Conservation (phyloP, 2,113 vertebrate species). For the Lota lota region DNA sequence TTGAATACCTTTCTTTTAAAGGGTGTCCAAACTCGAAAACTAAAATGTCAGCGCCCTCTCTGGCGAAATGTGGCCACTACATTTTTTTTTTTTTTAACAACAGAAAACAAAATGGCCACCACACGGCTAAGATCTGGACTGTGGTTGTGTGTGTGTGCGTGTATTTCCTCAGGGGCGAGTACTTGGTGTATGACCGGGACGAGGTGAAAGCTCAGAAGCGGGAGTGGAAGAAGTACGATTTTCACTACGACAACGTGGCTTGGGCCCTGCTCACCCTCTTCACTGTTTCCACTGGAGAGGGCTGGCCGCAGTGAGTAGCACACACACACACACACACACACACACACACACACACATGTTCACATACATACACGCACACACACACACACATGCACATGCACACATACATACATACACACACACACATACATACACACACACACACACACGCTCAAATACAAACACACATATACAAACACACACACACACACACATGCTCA, state of each 20-base stretch:
- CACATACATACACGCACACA: not conserved
- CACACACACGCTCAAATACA: no score
- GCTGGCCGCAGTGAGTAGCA: slow-evolving; percentile 80
- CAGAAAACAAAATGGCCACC: no score
- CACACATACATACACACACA: no score
- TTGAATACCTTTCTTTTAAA: no score
- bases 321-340: not conserved
- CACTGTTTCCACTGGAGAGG: slow-evolving; percentile 87
- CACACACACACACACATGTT: not conserved
- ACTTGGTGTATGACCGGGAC: slow-evolving; percentile 1
- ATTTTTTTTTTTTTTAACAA: no score
- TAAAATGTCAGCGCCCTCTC: no score
- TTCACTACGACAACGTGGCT: slow-evolving; percentile 88
- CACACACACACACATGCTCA: no score
- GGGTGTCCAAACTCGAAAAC: no score
- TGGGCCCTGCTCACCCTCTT: slow-evolving; percentile 88
- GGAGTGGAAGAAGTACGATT: slow-evolving; percentile 87
- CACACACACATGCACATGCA: no score
- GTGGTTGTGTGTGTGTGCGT: not conserved
- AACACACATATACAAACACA: no score
- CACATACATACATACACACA: no score
- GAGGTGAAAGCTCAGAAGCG: slow-evolving; percentile 83
- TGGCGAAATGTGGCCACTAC: no score
- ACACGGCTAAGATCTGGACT: not conserved
- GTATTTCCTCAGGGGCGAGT: not conserved